Base-by-base conservation (phyloP, 2,113 vertebrate genomes). In the Gasterosteus nipponicus region DNA sequence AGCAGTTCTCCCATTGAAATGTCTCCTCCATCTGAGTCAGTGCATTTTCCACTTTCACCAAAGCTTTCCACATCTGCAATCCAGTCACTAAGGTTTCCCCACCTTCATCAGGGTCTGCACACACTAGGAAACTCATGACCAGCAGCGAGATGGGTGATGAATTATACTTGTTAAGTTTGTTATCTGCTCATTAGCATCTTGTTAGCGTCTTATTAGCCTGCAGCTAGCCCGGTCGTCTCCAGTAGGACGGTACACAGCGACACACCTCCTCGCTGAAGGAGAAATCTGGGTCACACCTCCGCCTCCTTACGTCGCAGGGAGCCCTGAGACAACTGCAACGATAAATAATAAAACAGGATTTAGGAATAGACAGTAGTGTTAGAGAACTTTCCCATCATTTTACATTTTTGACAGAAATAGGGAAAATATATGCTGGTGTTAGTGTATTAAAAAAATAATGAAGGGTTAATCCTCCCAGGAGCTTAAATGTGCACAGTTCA, bases 181-280 rank as follows among this genome's bases (percentile, higher is more conserved):
- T 38, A 33, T 70, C 31, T 12, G 69, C 51, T 66, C 31, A 1
- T 64, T 49, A 38, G 38, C 63, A 16, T 65, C 35, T 65, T 2
- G 4, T 86, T 56, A 56, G 67, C 18, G 1, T 33, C 18, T 15
- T n/a, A 16, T 49, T 31, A 18, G 11, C 12, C 10, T 1, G 59
- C 5, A 2, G 33, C 80, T 85, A 94, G 82, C 93, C 86, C 47
- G 96, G 93, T 86, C 96, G 95, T 92, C 96, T 96, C 97, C 96
- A 98, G 12, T 97, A 97, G 54, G 95, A 95, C 3, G 98, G 98
- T 75, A 99, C 95, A 59, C 97, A 99, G 78, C 95, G 96, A 85
- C 98, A 99, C 8, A 99, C 96, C 91, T 98, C 97, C 88, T 98
- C 96, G n/a, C 96, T 98, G 53, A 97, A 99, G 54, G 92, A 95